Conservation (phyloP, 2,797 vertebrate genomes). For the Dryobates pubescens region DNA sequence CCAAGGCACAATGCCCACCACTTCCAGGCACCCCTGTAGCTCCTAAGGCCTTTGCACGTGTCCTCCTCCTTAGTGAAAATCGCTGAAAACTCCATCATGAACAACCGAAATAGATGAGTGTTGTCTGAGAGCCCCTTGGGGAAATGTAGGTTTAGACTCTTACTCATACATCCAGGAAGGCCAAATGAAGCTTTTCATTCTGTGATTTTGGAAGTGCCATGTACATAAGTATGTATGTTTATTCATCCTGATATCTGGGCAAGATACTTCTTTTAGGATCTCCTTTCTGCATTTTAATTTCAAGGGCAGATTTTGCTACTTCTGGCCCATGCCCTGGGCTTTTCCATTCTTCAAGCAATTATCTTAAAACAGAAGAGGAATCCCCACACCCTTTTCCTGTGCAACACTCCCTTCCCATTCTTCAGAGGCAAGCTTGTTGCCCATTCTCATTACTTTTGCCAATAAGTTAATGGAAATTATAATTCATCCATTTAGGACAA, state of each 20-base stretch:
- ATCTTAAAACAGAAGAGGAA: neutral
- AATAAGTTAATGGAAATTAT: neutral
- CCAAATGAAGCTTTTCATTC: neutral
- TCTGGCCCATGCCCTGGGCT: neutral
- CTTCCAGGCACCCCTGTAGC: neutral
- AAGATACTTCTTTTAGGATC: neutral
- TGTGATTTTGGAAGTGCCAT: neutral
- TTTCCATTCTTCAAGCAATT: neutral
- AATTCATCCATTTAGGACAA: neutral
- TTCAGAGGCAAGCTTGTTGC: neutral
- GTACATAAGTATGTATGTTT: neutral
- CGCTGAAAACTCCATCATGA: neutral
- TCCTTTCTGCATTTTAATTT: neutral
- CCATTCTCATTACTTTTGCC: rapidly evolving
- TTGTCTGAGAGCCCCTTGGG: neutral
- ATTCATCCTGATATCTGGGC: neutral
- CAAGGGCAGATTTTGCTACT: neutral
- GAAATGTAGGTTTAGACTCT: neutral
- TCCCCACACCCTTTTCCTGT: neutral
- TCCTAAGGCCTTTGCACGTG: neutral
- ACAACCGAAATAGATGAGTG: neutral
- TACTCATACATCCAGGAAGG: neutral
- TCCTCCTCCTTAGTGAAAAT: neutral
- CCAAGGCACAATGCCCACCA: rapidly evolving
- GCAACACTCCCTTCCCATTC: neutral